These are phyloP conservation scores for Callocephalon fimbriatum DNA, from an alignment of 2,113 vertebrate species.

Conservation along the genomic window DNA sequence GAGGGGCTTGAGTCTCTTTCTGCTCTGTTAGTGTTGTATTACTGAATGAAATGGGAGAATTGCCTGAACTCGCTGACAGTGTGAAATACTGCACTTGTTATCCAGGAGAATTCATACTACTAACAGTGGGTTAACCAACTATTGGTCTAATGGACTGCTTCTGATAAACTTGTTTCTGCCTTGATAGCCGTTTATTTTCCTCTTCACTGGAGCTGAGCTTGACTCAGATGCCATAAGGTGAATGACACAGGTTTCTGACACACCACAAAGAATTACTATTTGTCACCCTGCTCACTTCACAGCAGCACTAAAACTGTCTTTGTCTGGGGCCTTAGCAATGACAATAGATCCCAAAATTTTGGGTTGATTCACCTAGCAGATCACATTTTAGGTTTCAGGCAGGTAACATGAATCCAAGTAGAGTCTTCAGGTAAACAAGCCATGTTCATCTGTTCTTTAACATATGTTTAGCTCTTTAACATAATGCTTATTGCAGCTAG, in stretches of 20 bases:
- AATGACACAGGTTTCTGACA: neutral
- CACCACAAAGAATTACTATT: neutral
- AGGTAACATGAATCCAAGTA: neutral
- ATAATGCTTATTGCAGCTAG: neutral
- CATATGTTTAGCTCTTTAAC: neutral
- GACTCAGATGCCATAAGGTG: neutral
- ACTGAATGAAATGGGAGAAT: neutral
- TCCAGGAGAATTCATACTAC: neutral
- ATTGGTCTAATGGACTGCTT: neutral
- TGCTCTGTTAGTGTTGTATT: neutral
- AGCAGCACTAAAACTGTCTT: neutral
- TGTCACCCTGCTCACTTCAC: neutral
- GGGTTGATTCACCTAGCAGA: neutral
- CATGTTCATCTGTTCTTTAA: neutral
- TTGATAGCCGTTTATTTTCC: neutral
- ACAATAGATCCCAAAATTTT: neutral
- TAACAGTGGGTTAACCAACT: neutral
- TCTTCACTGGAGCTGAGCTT: neutral
- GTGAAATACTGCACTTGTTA: neutral
- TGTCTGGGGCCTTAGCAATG: neutral
- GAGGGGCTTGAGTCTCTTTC: neutral
- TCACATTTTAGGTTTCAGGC: neutral
- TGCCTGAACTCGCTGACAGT: neutral
- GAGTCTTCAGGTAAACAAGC: neutral
- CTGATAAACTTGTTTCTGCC: neutral